Evolutionary conservation across 64 coral and sea anemone species (phyloP).

Genomic region (Montipora foliosa): DNA sequence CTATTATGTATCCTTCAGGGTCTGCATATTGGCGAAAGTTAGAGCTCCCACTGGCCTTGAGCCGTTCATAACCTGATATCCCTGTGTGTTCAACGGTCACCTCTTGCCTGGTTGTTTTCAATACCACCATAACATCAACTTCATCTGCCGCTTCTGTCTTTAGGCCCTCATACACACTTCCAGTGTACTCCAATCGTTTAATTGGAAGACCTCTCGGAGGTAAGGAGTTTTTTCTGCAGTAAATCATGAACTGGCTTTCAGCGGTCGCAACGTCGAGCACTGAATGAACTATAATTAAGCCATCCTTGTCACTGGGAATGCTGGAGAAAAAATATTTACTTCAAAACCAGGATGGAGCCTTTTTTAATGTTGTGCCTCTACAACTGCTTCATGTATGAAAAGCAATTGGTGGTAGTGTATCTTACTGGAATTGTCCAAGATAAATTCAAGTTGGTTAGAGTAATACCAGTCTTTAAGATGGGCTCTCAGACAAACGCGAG

Average conservation of each 20-base stretch:
- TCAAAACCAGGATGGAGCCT: no score
- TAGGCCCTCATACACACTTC: conserved; percentile 60
- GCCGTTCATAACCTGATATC: conserved; percentile 31
- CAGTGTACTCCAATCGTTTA: conserved; percentile 35
- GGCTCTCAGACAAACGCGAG: not conserved
- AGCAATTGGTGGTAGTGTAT: not conserved
- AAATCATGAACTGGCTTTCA: conserved; percentile 13
- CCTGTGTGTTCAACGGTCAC: not conserved
- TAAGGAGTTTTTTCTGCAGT: not conserved
- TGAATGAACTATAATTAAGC: no score
- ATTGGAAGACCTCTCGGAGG: not conserved
- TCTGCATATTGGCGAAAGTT: conserved; percentile 4
- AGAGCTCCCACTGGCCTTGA: no score
- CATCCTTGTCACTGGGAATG: no score
- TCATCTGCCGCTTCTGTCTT: conserved; percentile 74
- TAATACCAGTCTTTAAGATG: not conserved
- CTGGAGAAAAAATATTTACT: no score
- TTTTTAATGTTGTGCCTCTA: not conserved
- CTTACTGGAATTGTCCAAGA: not conserved
- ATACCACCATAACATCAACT: conserved; percentile 70
- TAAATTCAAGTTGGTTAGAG: not conserved
- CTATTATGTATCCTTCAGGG: conserved; percentile 12
- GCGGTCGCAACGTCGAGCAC: no score
- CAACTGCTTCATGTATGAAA: not conserved
- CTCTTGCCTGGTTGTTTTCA: conserved; percentile 8